Base-by-base conservation (phyloP, 2,888 invertebrate species). In the Polyommatus icarus region DNA sequence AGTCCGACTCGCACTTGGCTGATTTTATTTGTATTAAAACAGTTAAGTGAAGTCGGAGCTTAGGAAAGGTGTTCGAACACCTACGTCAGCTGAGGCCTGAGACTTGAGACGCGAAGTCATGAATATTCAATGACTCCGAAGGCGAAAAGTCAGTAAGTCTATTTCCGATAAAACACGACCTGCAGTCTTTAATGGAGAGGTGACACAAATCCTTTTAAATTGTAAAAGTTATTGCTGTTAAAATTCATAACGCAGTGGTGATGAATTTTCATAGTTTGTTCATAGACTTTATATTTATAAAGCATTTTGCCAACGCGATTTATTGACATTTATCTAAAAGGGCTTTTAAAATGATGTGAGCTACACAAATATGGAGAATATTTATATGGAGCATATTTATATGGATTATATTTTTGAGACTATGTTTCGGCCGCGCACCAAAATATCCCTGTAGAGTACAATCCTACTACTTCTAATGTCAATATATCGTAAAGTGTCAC, bases 81-180 rank as follows among this genome's bases (percentile, higher is more conserved):
- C 85, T 85, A 87, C 86, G 86, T 87, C 87, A 84, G 83, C 81
- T 81, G 81, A 88, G 89, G 87, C 86, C 50, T 54, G 86, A 83
- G 40, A 46, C 86, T 15, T 54, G 86, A 83, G 46, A 46, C 46
- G 46, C 46, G 82, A 83, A 80, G 87, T 93, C 90, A 93, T 93
- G 91, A 93, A 93, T 93, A 93, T 93, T 92, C 93, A 93, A 90
- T 90, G 86, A 89, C 87, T 87, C 85, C 88, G 90, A 91, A 92
- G 91, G 90, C 91, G 87, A 72, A 20, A 72, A 72, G 72, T 40
- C 40, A 40, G 88, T 91, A 92, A 93, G 93, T 89, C 90, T 87
- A 88, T 92, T 92, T 89, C 89, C 91, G 89, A 91, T 92, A 92
- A 90, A 89, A 88, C 85, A 85, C 81, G 84, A 84, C 84, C 84